A percentile compares a stretch with the other conserved stretches of the same genome.
These are phyloP conservation scores for Homarus americanus DNA, from an alignment of 1,140 invertebrate genomes.

Conservation along the genomic window DNA sequence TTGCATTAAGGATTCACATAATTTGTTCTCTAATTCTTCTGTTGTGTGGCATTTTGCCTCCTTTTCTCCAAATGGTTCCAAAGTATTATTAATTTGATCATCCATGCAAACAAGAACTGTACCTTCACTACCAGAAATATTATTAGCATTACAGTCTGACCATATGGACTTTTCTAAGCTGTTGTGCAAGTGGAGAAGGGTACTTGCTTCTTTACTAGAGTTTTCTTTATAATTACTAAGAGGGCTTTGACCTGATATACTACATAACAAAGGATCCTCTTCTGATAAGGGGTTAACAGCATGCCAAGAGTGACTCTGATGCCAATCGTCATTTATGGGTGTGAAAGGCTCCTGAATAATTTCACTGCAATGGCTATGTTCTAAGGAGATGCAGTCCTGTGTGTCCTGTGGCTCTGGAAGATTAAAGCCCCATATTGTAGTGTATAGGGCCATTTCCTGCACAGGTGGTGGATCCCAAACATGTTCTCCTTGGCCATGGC, in stretches of 20 bases:
- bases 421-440: constrained; percentile 55
- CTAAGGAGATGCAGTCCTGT: neutral
- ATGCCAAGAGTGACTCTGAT: constrained; percentile 43
- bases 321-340: constrained; percentile 40
- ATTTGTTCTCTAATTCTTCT: constrained; percentile 63
- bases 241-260: constrained; percentile 46
- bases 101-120: constrained; percentile 39
- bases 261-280: constrained; percentile 44
- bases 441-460: constrained; percentile 41
- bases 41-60: constrained; percentile 17
- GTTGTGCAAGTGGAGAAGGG: constrained; percentile 42
- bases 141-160: constrained; percentile 74
- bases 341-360: constrained; percentile 16
- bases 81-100: neutral
- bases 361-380: constrained; percentile 22
- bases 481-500: constrained; percentile 57
- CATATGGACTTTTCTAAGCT: constrained; percentile 70
- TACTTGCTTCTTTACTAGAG: constrained; percentile 15
- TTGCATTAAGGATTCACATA: constrained; percentile 66
- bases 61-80: neutral
- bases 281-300: constrained; percentile 12
- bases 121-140: constrained; percentile 62
- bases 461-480: constrained; percentile 62
- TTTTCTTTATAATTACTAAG: constrained; percentile 31
- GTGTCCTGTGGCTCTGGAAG: constrained; percentile 21